A percentile compares a stretch with the other conserved stretches of the same genome.
Conservation (phyloP, 2,113 vertebrate genomes). For the mouse (Mus musculus) region DNA sequence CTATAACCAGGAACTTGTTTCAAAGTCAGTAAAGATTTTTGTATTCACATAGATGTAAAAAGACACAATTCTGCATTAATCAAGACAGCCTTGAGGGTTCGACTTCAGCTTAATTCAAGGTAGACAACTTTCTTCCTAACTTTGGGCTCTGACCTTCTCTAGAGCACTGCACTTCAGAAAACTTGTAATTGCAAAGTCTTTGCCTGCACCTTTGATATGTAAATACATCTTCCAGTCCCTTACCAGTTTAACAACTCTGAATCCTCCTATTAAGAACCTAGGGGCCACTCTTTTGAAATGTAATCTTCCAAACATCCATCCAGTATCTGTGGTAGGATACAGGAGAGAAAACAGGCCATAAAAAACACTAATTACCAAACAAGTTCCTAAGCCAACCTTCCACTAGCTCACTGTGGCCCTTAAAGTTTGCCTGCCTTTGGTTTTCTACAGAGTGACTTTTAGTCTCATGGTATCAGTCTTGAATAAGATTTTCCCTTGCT, state of each 20-base stretch:
- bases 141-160: background rate
- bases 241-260: constrained; percentile 15
- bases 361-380: background rate
- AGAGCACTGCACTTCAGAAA: constrained; percentile 38
- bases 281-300: constrained; percentile 49
- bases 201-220: constrained; percentile 56
- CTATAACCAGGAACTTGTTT: background rate
- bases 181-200: constrained; percentile 53
- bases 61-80: background rate
- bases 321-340: background rate
- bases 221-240: constrained; percentile 54
- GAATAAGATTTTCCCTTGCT: background rate
- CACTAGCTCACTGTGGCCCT: background rate
- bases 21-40: constrained; percentile 36
- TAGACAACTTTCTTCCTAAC: background rate
- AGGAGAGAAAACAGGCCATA: background rate
- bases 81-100: background rate
- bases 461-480: background rate
- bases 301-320: constrained; percentile 21
- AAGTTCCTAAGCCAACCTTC: background rate
- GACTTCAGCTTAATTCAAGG: background rate
- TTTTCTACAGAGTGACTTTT: background rate
- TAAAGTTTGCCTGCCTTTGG: background rate
- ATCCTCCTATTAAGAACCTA: constrained; percentile 26
- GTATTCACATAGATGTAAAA: background rate